phyloP scores from a whole-genome alignment of 2,113 vertebrate genomes.

The Erythrocebus patas region DNA sequence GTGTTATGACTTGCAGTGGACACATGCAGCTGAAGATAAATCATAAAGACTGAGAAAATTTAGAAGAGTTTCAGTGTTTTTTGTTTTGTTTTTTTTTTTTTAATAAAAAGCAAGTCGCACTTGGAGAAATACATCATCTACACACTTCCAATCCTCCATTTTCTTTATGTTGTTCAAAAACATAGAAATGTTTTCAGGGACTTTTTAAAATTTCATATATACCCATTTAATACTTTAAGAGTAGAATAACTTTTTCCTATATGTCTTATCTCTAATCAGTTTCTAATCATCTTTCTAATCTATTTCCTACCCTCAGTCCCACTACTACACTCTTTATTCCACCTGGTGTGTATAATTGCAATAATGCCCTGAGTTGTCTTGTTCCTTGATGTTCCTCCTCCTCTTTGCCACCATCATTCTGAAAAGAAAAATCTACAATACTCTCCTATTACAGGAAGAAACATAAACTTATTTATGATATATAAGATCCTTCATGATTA shows the following conservation, averaged over 20 bases:
- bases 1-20: not conserved
- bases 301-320: not conserved
- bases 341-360: not conserved
- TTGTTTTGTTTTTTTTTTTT: not conserved
- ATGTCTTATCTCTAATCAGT: not conserved
- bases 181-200: not conserved
- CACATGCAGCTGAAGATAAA: not conserved
- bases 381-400: not conserved
- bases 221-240: not conserved
- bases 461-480: not conserved
- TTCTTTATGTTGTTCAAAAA: not conserved
- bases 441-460: not conserved
- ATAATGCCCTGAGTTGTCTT: not conserved
- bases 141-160: not conserved
- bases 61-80: not conserved
- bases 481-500: not conserved
- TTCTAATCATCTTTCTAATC: not conserved
- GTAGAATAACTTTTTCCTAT: not conserved
- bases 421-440: not conserved
- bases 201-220: not conserved
- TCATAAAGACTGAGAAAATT: not conserved
- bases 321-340: not conserved
- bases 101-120: not conserved
- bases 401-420: not conserved
- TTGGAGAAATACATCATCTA: not conserved